Conservation (phyloP, 2,888 invertebrate genomes). For the Leptinotarsa peninsularis region DNA sequence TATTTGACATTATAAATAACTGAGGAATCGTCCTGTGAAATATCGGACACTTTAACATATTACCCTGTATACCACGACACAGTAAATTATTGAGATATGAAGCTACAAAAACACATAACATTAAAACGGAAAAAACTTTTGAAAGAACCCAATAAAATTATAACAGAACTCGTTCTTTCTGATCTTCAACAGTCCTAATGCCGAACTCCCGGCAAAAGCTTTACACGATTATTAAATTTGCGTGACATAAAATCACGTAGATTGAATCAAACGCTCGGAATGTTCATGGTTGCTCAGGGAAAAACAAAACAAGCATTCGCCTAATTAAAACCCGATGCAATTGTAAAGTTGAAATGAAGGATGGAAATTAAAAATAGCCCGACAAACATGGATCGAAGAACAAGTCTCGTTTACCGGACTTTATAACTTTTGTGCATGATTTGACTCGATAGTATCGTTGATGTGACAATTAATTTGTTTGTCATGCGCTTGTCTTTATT, state of each 20-base stretch:
- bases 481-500: slow-evolving; percentile 47
- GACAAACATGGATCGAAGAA: slow-evolving; percentile 54
- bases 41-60: no score
- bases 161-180: no score
- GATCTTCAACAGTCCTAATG: no score
- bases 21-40: no score
- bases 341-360: slow-evolving; percentile 54
- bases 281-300: slow-evolving; percentile 49
- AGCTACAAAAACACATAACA: no score
- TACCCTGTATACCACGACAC: no score
- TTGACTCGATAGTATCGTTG: slow-evolving; percentile 51
- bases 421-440: slow-evolving; percentile 56
- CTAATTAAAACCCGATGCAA: slow-evolving; percentile 55
- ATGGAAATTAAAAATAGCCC: slow-evolving; percentile 57
- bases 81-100: no score
- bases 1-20: no score
- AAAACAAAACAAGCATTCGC: slow-evolving; percentile 51
- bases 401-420: slow-evolving; percentile 47
- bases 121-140: no score
- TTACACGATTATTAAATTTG: slow-evolving; percentile 39
- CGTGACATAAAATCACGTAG: slow-evolving; percentile 51
- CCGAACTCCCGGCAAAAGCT: no score
- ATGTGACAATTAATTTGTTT: slow-evolving; percentile 56
- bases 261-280: slow-evolving; percentile 51
- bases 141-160: no score